These are phyloP conservation scores for Eulemur mongoz DNA, from an alignment of 2,797 vertebrate species.

Conservation along the genomic window DNA sequence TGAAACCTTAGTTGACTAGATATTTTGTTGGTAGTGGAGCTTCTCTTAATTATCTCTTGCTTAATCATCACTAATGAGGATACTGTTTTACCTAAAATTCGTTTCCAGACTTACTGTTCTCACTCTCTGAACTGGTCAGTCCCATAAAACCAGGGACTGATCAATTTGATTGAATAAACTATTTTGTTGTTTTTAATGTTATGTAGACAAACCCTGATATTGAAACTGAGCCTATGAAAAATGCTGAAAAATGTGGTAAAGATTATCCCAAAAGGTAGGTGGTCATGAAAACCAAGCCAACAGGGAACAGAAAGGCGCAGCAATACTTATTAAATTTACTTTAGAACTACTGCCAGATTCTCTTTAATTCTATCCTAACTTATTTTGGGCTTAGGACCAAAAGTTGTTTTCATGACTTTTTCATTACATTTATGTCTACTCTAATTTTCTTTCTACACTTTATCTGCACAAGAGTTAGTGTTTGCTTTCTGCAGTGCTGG, in stretches of 20 bases:
- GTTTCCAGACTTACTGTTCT: not conserved
- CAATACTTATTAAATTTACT: not conserved
- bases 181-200: not conserved
- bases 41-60: not conserved
- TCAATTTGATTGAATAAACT: not conserved
- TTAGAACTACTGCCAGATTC: not conserved
- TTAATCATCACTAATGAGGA: not conserved
- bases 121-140: not conserved
- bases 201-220: not conserved
- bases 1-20: not conserved
- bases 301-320: not conserved
- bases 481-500: not conserved
- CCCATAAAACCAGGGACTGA: not conserved
- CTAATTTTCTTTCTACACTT: not conserved
- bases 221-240: not conserved
- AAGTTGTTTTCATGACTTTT: conserved; percentile 9
- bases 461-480: not conserved
- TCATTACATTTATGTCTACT: conserved; percentile 17
- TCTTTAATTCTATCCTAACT: not conserved
- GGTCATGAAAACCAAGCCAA: not conserved
- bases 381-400: not conserved
- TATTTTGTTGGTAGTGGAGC: not conserved
- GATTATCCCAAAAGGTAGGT: not conserved
- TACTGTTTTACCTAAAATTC: not conserved
- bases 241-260: not conserved